Conservation (phyloP, 2,888 invertebrate genomes). For the Drosophila anomalipes region DNA sequence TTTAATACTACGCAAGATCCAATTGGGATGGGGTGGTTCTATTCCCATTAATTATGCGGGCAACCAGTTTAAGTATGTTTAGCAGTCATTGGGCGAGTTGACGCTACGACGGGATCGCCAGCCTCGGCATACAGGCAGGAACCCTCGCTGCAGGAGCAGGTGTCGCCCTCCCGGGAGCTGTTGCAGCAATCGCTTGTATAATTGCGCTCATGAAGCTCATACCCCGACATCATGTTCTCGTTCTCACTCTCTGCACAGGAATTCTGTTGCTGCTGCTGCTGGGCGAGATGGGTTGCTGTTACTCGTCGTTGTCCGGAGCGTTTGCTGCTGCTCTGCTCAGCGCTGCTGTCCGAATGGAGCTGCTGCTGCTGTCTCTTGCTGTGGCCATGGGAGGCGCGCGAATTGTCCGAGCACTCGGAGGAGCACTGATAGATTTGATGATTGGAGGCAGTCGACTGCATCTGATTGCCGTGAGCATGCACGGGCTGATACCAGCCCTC, state of each 20-base stretch:
- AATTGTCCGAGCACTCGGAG: slow-evolving; percentile 85
- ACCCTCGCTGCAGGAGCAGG: slow-evolving; percentile 88
- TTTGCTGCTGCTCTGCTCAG: slow-evolving; percentile 76
- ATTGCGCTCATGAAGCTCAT: slow-evolving; percentile 63
- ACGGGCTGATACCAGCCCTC: slow-evolving; percentile 85
- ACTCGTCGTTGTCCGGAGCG: slow-evolving; percentile 57
- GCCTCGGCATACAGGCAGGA: slow-evolving; percentile 88
- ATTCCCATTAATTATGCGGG: slow-evolving; percentile 6
- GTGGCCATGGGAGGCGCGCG: slow-evolving; percentile 82
- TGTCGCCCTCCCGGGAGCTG: slow-evolving; percentile 87
- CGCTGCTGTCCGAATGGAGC: slow-evolving; percentile 82
- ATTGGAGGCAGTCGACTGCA: slow-evolving; percentile 77
- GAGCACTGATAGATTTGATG: slow-evolving; percentile 85
- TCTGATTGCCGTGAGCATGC: slow-evolving; percentile 67
- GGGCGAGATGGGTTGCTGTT: slow-evolving; percentile 44
- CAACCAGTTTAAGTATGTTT: slow-evolving; percentile 68
- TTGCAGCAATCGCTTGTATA: slow-evolving; percentile 86
- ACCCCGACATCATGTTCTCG: slow-evolving; percentile 75
- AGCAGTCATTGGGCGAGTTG: slow-evolving; percentile 59
- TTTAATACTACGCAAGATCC: slow-evolving; percentile 58
- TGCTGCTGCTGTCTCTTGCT: slow-evolving; percentile 65
- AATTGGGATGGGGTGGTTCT: slow-evolving; percentile 3
- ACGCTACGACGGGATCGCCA: slow-evolving; percentile 83
- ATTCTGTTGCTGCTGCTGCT: slow-evolving; percentile 52
- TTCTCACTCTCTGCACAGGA: slow-evolving; percentile 74